Evolutionary conservation across 35 echinoderm and acorn worm species (phyloP).

Genomic region (Hemicentrotus pulcherrimus): DNA sequence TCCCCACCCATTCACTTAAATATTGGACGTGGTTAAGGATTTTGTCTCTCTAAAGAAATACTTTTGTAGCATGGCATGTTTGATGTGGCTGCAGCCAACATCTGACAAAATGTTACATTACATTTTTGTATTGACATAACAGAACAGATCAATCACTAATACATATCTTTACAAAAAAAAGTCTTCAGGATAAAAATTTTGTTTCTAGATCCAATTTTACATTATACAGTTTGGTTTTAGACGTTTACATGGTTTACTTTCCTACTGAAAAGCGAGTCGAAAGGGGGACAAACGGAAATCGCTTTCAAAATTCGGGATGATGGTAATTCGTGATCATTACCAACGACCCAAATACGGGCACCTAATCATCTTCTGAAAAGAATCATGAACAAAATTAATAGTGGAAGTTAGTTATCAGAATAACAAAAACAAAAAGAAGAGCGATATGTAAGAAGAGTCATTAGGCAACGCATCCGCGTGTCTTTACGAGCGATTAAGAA

Average conservation of each 20-base stretch:
- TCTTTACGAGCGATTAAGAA: background rate
- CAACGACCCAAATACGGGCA: background rate
- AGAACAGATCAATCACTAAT: background rate
- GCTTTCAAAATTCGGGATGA: background rate
- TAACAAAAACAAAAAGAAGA: background rate
- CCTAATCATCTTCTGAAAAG: background rate
- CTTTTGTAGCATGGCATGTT: background rate
- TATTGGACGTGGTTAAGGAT: too few species aligned
- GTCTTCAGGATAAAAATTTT: background rate
- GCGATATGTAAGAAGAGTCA: background rate
- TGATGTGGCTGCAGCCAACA: background rate
- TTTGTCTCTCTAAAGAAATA: background rate
- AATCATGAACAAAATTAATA: background rate
- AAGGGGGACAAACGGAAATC: background rate
- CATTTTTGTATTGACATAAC: too few species aligned
- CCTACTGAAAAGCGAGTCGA: background rate
- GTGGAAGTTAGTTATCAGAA: background rate
- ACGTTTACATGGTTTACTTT: background rate
- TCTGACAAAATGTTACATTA: constrained; percentile 1
- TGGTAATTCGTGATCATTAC: background rate
- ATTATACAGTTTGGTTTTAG: background rate
- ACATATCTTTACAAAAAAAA: background rate
- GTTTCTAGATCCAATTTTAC: background rate
- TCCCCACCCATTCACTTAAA: too few species aligned
- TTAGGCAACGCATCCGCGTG: background rate